These are phyloP conservation scores for Ditula angustiorana DNA, from an alignment of 2,888 invertebrate genomes.

Conservation along the genomic window DNA sequence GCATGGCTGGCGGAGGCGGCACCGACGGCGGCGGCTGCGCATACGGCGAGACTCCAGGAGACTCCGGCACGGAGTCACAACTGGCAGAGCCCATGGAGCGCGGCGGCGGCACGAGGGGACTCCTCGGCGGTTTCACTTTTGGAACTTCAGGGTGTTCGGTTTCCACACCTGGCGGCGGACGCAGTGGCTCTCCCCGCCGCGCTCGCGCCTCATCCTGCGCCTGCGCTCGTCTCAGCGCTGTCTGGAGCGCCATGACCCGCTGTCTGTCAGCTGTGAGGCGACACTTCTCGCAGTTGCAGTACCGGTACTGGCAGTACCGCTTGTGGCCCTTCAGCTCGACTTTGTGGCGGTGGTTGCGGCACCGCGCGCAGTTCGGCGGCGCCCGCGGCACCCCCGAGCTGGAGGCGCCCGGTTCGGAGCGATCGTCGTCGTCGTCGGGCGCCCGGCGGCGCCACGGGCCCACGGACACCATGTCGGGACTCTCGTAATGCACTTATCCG, in stretches of 20 bases:
- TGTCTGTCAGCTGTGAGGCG: constrained; percentile 94
- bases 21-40: constrained; percentile 85
- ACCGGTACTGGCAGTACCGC: constrained; percentile 94
- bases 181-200: constrained; percentile 72
- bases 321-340: constrained; percentile 96
- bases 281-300: constrained; percentile 95
- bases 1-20: constrained; percentile 82
- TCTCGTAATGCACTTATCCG: constrained; percentile 47
- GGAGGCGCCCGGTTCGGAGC: constrained; percentile 79
- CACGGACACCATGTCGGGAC: constrained; percentile 75
- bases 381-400: constrained; percentile 89
- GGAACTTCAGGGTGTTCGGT: constrained; percentile 79
- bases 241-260: constrained; percentile 95
- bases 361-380: constrained; percentile 96
- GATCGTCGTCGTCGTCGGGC: constrained; percentile 80
- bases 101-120: constrained; percentile 64
- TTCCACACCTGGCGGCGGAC: constrained; percentile 68
- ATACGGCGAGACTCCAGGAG: constrained; percentile 75
- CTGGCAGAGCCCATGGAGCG: constrained; percentile 72
- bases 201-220: constrained; percentile 92
- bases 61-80: constrained; percentile 76
- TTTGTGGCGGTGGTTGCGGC: constrained; percentile 96
- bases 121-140: constrained; percentile 75
- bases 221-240: constrained; percentile 92
- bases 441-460: constrained; percentile 80